Evolutionary conservation across 1,140 invertebrate genomes (phyloP).

Genomic region (Rhagoletis pomonella): DNA sequence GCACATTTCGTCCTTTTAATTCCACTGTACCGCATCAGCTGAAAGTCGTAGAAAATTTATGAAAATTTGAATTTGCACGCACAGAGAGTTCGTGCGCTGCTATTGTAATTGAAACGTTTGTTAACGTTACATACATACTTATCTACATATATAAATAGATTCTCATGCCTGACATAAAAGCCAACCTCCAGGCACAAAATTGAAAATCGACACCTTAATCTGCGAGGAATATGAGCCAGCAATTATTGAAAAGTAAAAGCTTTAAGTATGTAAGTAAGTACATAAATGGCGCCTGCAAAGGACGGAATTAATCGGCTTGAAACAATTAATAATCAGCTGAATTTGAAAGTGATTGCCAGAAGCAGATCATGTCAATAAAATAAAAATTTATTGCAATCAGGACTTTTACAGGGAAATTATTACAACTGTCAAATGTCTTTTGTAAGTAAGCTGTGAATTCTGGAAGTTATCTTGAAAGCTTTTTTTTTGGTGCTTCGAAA

Average conservation of each 20-base stretch:
- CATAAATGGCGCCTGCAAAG: background rate
- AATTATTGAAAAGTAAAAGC: background rate
- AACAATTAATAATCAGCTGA: background rate
- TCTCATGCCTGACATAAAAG: background rate
- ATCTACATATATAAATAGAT: background rate
- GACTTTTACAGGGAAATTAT: too few relatives aligned
- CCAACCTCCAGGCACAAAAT: background rate
- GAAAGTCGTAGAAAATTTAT: constrained; percentile 18
- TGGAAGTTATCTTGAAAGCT: too few relatives aligned
- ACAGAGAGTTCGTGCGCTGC: background rate
- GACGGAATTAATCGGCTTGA: background rate
- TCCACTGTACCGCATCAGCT: constrained; percentile 14
- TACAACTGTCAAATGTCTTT: too few relatives aligned
- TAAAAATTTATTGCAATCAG: too few relatives aligned
- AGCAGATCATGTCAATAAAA: too few relatives aligned
- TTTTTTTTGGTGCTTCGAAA: too few relatives aligned
- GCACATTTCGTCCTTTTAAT: too few relatives aligned
- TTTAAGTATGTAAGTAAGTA: background rate
- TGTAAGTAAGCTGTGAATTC: too few relatives aligned
- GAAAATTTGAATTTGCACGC: constrained; percentile 13
- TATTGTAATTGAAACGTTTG: constrained; percentile 27
- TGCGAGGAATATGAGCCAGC: background rate
- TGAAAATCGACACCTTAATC: background rate
- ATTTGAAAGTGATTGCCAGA: too few relatives aligned
- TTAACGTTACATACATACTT: background rate